These are phyloP conservation scores for Caenorhabditis auriculariae DNA, from an alignment of 2,888 invertebrate genomes.

Conservation along the genomic window DNA sequence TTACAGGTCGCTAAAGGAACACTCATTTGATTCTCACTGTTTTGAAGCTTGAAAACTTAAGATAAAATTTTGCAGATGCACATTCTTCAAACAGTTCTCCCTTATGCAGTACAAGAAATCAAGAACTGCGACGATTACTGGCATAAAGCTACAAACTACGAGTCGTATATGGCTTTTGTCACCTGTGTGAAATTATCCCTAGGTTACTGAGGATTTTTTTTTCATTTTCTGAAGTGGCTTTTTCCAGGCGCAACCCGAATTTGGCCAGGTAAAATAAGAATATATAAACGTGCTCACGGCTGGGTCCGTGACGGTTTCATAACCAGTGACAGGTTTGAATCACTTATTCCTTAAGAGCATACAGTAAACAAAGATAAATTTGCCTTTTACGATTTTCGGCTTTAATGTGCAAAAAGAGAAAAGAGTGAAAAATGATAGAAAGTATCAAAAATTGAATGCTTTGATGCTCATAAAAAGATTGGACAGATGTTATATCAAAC, in stretches of 20 bases:
- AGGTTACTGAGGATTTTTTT: constrained; percentile 22
- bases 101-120: constrained; percentile 38
- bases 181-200: constrained; percentile 53
- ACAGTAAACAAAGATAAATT: too few species aligned
- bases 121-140: constrained; percentile 50
- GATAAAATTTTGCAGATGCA: constrained; percentile 38
- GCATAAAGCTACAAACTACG: constrained; percentile 51
- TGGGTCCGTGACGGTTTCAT: constrained; percentile 53
- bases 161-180: constrained; percentile 59
- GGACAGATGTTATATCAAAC: too few species aligned
- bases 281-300: constrained; percentile 49
- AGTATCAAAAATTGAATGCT: too few species aligned
- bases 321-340: constrained; percentile 41
- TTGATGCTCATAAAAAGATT: too few species aligned
- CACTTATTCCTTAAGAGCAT: too few species aligned
- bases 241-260: constrained; percentile 39
- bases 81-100: constrained; percentile 51
- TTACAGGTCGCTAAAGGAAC: constrained; percentile 34
- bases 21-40: too few species aligned
- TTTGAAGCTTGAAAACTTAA: neutral
- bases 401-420: too few species aligned
- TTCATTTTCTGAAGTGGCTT: neutral
- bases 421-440: too few species aligned
- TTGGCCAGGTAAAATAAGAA: constrained; percentile 52
- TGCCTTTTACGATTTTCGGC: too few species aligned